phyloP scores from a whole-genome alignment of 2,113 vertebrate genomes.

The Crotalus viridis region DNA sequence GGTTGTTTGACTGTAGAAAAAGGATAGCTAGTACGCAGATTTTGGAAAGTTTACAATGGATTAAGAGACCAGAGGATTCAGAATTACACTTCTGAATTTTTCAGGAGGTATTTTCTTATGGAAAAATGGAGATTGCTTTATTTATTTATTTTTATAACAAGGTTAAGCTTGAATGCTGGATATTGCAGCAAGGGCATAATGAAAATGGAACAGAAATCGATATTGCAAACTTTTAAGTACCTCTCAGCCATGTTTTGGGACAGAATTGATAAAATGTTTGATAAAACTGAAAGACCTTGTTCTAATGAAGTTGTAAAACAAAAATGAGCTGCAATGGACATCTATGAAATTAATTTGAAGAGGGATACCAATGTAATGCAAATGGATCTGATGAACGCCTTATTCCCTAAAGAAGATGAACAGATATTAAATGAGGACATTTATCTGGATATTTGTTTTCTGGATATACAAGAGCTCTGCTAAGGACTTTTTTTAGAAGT shows the following conservation, averaged over 20 bases:
- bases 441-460: background rate
- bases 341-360: background rate
- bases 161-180: background rate
- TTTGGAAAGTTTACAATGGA: background rate
- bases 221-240: background rate
- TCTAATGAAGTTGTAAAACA: background rate
- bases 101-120: background rate
- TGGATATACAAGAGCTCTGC: background rate
- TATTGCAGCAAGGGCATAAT: background rate
- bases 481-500: background rate
- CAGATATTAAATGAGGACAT: background rate
- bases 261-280: background rate
- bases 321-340: background rate
- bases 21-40: background rate
- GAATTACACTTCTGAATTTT: background rate
- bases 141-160: background rate
- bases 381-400: background rate
- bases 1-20: background rate
- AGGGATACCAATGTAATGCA: background rate
- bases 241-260: background rate
- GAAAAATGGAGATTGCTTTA: background rate
- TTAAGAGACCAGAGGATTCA: background rate
- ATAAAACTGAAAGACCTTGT: background rate
- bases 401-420: background rate
- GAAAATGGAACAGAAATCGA: background rate